Evolutionary conservation across 2,113 vertebrate species (phyloP).

Genomic region (Leuciscus idus): DNA sequence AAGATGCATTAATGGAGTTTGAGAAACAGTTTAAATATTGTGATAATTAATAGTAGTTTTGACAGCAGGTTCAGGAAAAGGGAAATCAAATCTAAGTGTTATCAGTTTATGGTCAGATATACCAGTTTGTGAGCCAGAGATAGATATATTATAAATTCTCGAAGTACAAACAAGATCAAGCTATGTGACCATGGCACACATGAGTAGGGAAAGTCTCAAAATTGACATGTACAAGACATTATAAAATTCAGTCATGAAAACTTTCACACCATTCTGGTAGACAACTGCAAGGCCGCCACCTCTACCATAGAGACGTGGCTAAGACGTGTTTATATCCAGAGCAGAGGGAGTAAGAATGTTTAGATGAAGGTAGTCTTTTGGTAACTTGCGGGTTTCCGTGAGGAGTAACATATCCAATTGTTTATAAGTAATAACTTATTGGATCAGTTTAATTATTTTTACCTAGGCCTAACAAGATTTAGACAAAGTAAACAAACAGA

Average conservation of each 20-base stretch:
- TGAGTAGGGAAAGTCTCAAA: not conserved
- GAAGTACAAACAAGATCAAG: not conserved
- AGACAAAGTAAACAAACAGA: no score
- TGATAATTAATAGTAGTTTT: not conserved
- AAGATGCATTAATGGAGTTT: not conserved
- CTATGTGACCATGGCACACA: not conserved
- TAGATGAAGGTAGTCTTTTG: not conserved
- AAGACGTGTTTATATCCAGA: not conserved
- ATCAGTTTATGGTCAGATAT: not conserved
- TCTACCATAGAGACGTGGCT: not conserved
- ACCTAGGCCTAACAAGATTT: no score
- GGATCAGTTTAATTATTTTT: no score
- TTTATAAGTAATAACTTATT: not conserved
- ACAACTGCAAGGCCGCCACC: not conserved
- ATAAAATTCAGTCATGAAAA: not conserved
- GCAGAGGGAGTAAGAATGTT: not conserved
- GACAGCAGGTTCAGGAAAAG: not conserved
- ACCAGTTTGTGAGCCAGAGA: not conserved
- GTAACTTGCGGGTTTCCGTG: not conserved
- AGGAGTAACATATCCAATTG: not conserved
- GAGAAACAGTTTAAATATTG: not conserved
- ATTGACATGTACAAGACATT: not conserved
- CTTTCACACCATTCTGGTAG: not conserved
- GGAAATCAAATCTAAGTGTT: not conserved
- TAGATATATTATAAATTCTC: not conserved